Evolutionary conservation across 2,113 vertebrate species (phyloP), one percentile per base, ranked within the genome.

Genomic region (Telmatochromis brichardi): DNA sequence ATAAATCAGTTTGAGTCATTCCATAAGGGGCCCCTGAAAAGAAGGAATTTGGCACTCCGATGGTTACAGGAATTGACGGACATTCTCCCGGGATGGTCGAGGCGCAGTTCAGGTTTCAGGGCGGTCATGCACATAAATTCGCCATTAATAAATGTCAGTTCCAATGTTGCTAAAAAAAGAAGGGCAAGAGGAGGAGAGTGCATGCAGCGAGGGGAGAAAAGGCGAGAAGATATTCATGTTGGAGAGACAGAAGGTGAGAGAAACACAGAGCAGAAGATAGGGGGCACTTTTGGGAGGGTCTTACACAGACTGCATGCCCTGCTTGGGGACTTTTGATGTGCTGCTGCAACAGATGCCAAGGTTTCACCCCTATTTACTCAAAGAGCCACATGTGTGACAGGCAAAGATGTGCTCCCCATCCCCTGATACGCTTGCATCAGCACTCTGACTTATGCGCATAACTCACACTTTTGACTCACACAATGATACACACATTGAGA

Each of bases 121-220:
- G 92, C 89, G 84, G 92, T 94, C 95, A 95, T 95, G 95, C 94
- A 93, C 94, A 95, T 96, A 92, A 95, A 95, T 95, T 93, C 37
- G 50, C 93, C 94, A 95, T 96, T 95, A 96, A 96, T 96, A 95
- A 95, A 96, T 95, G 95, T 96, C 95, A 95, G 95, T 94, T 95
- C 89, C 90, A 90, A 90, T 94, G 92, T 86, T 17, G 91, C 92
- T 90, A 88, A 94, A 92, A 37, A 94, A 89, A 88, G 89, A 94
- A 90, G 92, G 94, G 90, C 80, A 85, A 63, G 80, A 73, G 82
- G 83, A 85, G 87, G 82, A 78, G 87, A 86, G 89, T 54, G 63
- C 26, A 76, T 19, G 57, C 55, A 10, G 81, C 26, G 81, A 73
- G 86, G 82, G 71, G 90, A 88, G 91, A 45, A 1, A 40, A 91